phyloP scores from a whole-genome alignment of 1,140 invertebrate genomes.

The Drosophila parvula region DNA sequence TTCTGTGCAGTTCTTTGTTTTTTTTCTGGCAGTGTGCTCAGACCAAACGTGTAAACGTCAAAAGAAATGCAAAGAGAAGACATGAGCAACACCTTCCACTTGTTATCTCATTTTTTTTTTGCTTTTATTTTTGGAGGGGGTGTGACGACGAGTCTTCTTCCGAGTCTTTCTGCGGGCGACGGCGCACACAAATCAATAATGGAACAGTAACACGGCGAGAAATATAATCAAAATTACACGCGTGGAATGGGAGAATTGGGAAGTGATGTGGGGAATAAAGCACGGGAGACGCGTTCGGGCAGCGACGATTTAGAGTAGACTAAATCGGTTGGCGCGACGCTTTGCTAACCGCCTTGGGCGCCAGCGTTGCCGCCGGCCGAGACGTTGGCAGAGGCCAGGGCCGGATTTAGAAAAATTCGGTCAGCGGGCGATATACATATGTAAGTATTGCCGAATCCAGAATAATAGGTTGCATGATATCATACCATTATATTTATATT shows the following conservation, averaged over 20 bases:
- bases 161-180: background rate
- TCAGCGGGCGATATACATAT: too few relatives aligned
- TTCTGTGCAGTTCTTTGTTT: too few relatives aligned
- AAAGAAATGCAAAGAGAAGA: constrained; percentile 30
- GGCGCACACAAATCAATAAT: constrained; percentile 31
- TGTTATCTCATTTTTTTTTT: constrained; percentile 27
- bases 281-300: constrained; percentile 46
- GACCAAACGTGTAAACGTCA: constrained; percentile 15
- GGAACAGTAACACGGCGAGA: constrained; percentile 18
- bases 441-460: too few relatives aligned
- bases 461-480: too few relatives aligned
- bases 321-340: constrained; percentile 51
- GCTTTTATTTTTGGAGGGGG: background rate
- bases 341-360: constrained; percentile 50
- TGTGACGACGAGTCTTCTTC: background rate
- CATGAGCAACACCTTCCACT: constrained; percentile 46
- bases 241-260: background rate
- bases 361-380: constrained; percentile 13
- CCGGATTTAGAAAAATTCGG: background rate
- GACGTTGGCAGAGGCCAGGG: background rate
- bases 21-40: constrained; percentile 5
- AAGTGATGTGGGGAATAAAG: constrained; percentile 7
- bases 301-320: constrained; percentile 48
- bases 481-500: too few relatives aligned
- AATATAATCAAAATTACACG: constrained; percentile 27